Conservation (phyloP, 2,888 invertebrate genomes). For the Oeneis ivallda region DNA sequence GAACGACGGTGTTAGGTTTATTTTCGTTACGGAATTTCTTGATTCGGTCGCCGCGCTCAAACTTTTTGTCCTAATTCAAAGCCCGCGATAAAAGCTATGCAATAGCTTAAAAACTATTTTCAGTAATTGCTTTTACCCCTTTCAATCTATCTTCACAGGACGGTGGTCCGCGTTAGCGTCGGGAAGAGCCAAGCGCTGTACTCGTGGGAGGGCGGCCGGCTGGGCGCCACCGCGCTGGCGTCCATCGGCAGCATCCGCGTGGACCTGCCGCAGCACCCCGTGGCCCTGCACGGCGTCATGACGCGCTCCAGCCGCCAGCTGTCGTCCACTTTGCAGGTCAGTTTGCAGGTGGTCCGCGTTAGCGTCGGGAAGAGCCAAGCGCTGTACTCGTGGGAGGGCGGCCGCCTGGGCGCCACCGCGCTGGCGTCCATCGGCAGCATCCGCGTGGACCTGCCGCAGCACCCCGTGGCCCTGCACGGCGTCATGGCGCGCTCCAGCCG, state of each 20-base stretch:
- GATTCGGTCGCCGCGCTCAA: no score
- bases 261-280: conserved; percentile 99
- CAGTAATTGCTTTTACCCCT: no score
- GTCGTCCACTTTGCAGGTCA: conserved; percentile 95
- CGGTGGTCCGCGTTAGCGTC: conserved; percentile 95
- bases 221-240: conserved; percentile 88
- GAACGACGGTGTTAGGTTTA: no score
- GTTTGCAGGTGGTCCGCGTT: conserved; percentile 95
- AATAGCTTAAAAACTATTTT: no score
- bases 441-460: conserved; percentile 97
- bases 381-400: conserved; percentile 91
- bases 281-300: conserved; percentile 99
- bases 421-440: conserved; percentile 94
- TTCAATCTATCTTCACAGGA: conserved; percentile 80
- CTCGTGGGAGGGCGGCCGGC: conserved; percentile 90
- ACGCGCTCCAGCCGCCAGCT: conserved; percentile 96
- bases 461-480: conserved; percentile 98
- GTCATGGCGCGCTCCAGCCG: conserved; percentile 98
- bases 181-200: conserved; percentile 96
- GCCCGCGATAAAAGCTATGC: no score
- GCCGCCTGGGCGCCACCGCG: conserved; percentile 88
- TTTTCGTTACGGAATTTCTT: no score
- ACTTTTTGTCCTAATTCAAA: no score
- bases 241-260: conserved; percentile 95
- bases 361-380: conserved; percentile 96